A percentile compares a stretch with the other conserved stretches of the same genome.
phyloP scores from a whole-genome alignment of 2,797 vertebrate species.

The Geotrypetes seraphini region DNA sequence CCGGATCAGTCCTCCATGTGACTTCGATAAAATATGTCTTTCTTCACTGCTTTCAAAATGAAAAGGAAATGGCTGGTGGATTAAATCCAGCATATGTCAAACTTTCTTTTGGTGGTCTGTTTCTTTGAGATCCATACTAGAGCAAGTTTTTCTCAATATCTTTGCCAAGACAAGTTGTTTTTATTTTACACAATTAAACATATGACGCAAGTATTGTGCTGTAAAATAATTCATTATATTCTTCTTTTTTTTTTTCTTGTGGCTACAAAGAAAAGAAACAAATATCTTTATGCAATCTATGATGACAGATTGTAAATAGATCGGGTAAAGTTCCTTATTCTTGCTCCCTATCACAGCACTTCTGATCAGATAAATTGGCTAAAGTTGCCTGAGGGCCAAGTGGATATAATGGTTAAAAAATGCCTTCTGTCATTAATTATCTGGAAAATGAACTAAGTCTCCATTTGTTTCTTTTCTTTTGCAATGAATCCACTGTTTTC shows the following conservation, averaged over 20 bases:
- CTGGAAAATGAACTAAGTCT: not conserved
- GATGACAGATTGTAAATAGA: slow-evolving; percentile 19
- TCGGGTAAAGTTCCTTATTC: not conserved
- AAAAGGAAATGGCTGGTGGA: slow-evolving; percentile 11
- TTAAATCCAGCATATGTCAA: slow-evolving; percentile 14
- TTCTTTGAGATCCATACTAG: not conserved
- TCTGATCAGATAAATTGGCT: slow-evolving; percentile 3
- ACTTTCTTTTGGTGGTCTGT: slow-evolving; percentile 10
- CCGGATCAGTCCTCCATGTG: no score
- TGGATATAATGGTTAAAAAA: slow-evolving; percentile 7
- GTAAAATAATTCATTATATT: slow-evolving; percentile 22
- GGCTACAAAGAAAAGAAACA: slow-evolving; percentile 37
- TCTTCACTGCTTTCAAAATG: slow-evolving; percentile 8
- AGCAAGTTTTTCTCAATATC: slow-evolving; percentile 2
- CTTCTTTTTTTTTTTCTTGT: slow-evolving; percentile 22
- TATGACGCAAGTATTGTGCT: slow-evolving; percentile 22
- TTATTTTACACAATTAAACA: slow-evolving; percentile 33
- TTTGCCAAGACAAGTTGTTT: slow-evolving; percentile 7
- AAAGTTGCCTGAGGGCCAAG: slow-evolving; percentile 7
- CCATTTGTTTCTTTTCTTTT: slow-evolving; percentile 12
- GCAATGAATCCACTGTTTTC: slow-evolving; percentile 2
- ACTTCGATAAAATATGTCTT: no score
- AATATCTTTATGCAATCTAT: not conserved
- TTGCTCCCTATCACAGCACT: not conserved
- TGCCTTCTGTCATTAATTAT: slow-evolving; percentile 10